Conservation (phyloP, 2,888 invertebrate species). For the Anodontia alba region DNA sequence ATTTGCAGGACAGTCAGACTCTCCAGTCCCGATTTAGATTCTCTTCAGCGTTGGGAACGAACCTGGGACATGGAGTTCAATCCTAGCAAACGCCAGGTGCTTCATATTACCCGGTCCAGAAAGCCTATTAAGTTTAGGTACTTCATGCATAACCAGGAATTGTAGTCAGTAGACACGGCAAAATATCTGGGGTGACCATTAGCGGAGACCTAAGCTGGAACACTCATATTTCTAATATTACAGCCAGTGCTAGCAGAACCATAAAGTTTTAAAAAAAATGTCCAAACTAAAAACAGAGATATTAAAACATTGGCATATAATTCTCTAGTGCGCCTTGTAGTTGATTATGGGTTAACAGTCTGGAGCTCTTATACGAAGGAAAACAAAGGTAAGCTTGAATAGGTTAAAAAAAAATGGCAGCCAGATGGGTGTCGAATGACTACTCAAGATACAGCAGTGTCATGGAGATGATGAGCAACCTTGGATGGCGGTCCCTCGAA, state of each 20-base stretch:
- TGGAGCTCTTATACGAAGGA: not conserved
- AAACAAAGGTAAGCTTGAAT: not conserved
- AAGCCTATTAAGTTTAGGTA: not conserved
- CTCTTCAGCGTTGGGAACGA: constrained; percentile 1
- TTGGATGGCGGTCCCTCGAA: not conserved
- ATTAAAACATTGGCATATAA: not conserved
- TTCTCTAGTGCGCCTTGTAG: not conserved
- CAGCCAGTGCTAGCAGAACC: not conserved
- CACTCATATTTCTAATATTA: not conserved
- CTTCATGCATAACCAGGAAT: not conserved
- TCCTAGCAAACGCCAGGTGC: not conserved
- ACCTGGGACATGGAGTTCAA: not conserved
- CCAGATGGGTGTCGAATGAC: constrained; percentile 6
- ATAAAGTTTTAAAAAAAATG: not conserved
- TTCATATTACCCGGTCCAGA: not conserved
- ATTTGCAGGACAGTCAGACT: not conserved
- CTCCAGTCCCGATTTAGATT: not conserved
- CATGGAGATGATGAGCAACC: not conserved
- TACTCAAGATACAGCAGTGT: not conserved
- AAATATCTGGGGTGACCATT: constrained; percentile 4
- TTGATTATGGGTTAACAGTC: not conserved
- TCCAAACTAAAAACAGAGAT: not conserved
- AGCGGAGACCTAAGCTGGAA: not conserved
- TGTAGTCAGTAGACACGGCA: not conserved
- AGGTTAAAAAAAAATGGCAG: not conserved